These are phyloP conservation scores for Porites cylindrica DNA, from an alignment of 92 coral and sea anemone genomes.

Conservation along the genomic window DNA sequence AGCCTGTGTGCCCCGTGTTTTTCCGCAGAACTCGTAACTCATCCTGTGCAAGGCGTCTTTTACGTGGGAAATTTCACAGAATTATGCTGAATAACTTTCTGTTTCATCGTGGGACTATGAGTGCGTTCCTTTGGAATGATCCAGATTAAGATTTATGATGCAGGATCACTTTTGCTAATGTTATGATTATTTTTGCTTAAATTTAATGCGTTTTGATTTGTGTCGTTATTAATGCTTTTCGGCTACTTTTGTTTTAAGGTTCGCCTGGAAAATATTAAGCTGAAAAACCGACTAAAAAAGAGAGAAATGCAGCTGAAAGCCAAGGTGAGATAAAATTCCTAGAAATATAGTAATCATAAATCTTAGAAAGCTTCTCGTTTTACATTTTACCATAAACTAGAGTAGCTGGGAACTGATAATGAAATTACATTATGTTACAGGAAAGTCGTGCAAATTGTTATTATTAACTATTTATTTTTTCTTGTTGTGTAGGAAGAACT, in stretches of 20 bases:
- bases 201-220: not conserved
- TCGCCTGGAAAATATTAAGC: slow-evolving; percentile 95
- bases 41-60: too few relatives aligned
- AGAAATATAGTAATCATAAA: not conserved
- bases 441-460: not conserved
- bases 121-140: too few relatives aligned
- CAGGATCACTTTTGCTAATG: too few relatives aligned
- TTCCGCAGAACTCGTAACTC: too few relatives aligned
- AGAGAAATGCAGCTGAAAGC: slow-evolving; percentile 99
- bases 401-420: not conserved
- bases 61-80: too few relatives aligned
- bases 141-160: too few relatives aligned
- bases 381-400: too few relatives aligned
- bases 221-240: not conserved
- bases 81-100: too few relatives aligned
- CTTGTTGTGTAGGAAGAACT: slow-evolving; percentile 83
- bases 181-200: too few relatives aligned
- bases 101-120: too few relatives aligned
- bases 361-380: not conserved
- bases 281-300: slow-evolving; percentile 94
- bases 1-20: too few relatives aligned
- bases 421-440: too few relatives aligned
- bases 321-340: slow-evolving; percentile 64
- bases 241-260: slow-evolving; percentile 56
- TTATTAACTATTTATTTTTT: not conserved